phyloP scores from a whole-genome alignment of 2,797 vertebrate species.

The Halcyon leucocephala region DNA sequence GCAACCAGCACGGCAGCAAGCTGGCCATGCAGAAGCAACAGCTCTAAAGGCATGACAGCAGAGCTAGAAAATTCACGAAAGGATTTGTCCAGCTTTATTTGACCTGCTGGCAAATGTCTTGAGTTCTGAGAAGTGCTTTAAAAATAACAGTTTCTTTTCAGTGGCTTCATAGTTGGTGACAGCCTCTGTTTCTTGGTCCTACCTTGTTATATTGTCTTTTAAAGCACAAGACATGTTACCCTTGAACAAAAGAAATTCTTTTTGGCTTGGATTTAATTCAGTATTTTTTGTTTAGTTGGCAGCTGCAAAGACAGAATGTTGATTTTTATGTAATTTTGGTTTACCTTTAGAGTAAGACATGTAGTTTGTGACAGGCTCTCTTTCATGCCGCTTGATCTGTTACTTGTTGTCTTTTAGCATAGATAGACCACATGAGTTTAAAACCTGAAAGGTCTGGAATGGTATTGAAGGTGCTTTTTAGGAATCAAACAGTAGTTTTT shows the following conservation, averaged over 20 bases:
- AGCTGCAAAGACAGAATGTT: not conserved
- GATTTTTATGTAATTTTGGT: not conserved
- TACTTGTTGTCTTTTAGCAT: not conserved
- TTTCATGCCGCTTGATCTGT: not conserved
- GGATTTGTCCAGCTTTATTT: not conserved
- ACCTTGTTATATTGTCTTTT: not conserved
- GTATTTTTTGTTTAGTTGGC: not conserved
- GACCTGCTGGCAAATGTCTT: not conserved
- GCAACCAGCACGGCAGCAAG: fast-evolving
- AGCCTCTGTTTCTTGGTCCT: not conserved
- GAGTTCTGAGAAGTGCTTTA: not conserved
- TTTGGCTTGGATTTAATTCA: not conserved
- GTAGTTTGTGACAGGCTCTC: not conserved
- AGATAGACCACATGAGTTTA: not conserved
- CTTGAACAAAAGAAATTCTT: not conserved
- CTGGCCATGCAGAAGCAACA: not conserved
- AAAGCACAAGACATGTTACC: not conserved
- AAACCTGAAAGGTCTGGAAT: not conserved
- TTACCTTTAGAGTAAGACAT: not conserved
- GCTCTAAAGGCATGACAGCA: not conserved
- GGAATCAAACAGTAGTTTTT: not conserved
- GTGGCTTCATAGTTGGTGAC: not conserved
- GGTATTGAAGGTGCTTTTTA: not conserved
- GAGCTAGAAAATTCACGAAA: not conserved
- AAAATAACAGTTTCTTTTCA: not conserved